Evolutionary conservation across 2,797 vertebrate species (phyloP).

Genomic region (Micrastur ruficollis): DNA sequence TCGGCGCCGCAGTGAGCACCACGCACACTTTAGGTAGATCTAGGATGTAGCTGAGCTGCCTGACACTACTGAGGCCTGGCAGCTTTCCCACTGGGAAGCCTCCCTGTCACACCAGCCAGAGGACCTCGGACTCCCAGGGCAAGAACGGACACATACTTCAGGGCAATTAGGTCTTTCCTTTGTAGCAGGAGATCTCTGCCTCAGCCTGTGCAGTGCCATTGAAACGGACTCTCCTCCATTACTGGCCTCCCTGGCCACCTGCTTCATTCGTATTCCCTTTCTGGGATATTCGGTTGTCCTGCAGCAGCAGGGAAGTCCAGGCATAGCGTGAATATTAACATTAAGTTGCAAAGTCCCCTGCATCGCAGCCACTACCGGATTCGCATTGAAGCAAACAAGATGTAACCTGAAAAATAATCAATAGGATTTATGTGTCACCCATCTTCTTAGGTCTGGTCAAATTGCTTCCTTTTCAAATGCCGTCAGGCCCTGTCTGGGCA

Average conservation of each 20-base stretch:
- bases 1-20: accelerated
- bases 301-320: neutral
- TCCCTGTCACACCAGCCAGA: neutral
- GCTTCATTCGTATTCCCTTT: neutral
- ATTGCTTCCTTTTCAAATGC: neutral
- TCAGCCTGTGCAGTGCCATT: neutral
- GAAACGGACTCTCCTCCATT: neutral
- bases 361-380: neutral
- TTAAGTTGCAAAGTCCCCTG: neutral
- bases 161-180: neutral
- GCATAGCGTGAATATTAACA: neutral
- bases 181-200: neutral
- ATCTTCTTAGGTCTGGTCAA: neutral
- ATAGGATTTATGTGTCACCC: neutral
- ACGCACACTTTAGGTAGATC: no score
- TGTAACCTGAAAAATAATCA: neutral
- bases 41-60: neutral
- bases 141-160: accelerated
- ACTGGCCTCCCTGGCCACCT: neutral
- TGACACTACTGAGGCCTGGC: neutral
- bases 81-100: neutral
- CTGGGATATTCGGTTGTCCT: neutral
- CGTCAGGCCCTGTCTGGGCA: neutral
- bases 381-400: neutral
- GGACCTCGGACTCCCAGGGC: neutral